Conservation (phyloP, 1,140 invertebrate genomes). For the Probaryconus sp. region DNA sequence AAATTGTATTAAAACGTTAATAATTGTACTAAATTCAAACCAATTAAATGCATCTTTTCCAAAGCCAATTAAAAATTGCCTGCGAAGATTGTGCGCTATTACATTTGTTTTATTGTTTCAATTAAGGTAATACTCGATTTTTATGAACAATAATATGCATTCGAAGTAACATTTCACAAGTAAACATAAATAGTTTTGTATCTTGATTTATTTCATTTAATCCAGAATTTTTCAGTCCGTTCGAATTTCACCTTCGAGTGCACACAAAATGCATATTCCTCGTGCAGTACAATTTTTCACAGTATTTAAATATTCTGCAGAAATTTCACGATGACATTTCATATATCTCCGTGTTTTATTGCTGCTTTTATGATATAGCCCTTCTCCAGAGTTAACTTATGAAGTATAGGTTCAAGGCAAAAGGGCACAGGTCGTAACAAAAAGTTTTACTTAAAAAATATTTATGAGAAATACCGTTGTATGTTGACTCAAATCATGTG, state of each 20-base stretch:
- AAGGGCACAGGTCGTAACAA: slow-evolving; percentile 27
- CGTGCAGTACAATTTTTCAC: slow-evolving; percentile 6
- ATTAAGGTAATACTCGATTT: too few relatives aligned
- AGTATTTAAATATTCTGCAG: slow-evolving; percentile 35
- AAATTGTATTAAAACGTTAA: too few relatives aligned
- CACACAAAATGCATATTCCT: slow-evolving; percentile 5
- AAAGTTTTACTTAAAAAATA: slow-evolving; percentile 23
- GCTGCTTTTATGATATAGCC: slow-evolving; percentile 52
- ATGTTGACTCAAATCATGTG: background rate
- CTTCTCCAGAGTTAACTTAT: slow-evolving; percentile 44
- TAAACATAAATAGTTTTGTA: too few relatives aligned
- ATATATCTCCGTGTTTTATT: slow-evolving; percentile 47
- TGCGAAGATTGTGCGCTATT: too few relatives aligned
- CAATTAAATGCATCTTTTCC: too few relatives aligned
- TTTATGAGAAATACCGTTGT: background rate
- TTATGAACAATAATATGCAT: too few relatives aligned
- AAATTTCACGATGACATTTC: slow-evolving; percentile 51
- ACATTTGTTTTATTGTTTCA: too few relatives aligned
- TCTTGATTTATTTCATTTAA: too few relatives aligned
- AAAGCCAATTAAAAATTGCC: too few relatives aligned
- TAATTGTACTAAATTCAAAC: too few relatives aligned
- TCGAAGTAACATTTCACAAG: too few relatives aligned
- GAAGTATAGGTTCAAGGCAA: slow-evolving; percentile 43
- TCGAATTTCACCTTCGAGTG: slow-evolving; percentile 3
- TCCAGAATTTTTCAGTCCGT: slow-evolving; percentile 6